A percentile compares a stretch with the other conserved stretches of the same genome.
Conservation (phyloP, 2,113 vertebrate genomes). For the Empidonax traillii region DNA sequence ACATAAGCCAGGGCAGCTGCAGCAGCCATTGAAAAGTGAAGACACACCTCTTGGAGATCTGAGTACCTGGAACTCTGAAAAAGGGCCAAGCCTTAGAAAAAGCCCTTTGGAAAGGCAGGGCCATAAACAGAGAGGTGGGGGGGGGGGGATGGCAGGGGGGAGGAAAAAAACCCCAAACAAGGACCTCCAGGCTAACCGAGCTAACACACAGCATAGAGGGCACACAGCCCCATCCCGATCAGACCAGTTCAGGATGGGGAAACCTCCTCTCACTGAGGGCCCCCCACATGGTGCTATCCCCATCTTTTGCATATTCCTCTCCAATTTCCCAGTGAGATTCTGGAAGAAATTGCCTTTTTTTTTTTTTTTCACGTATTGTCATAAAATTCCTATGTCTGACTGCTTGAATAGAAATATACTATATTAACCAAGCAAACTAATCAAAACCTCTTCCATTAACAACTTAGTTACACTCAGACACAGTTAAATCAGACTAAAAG, state of each 20-base stretch:
- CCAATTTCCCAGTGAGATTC: neutral
- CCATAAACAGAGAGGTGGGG: neutral
- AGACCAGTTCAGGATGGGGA: neutral
- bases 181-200: rapidly evolving
- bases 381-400: neutral
- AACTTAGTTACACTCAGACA: neutral
- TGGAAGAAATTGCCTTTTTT: neutral
- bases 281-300: rapidly evolving
- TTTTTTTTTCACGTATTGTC: neutral
- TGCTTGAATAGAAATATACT: neutral
- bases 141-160: too few species aligned
- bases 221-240: rapidly evolving
- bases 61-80: neutral
- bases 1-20: rapidly evolving
- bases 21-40: neutral
- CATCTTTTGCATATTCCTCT: neutral
- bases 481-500: neutral
- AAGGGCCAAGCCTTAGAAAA: neutral
- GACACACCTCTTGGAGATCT: neutral
- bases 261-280: neutral
- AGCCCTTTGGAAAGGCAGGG: neutral
- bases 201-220: rapidly evolving
- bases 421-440: neutral
- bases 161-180: neutral
- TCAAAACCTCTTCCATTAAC: neutral